Base-by-base conservation (phyloP, 2,113 vertebrate genomes). In the Laterallus jamaicensis region DNA sequence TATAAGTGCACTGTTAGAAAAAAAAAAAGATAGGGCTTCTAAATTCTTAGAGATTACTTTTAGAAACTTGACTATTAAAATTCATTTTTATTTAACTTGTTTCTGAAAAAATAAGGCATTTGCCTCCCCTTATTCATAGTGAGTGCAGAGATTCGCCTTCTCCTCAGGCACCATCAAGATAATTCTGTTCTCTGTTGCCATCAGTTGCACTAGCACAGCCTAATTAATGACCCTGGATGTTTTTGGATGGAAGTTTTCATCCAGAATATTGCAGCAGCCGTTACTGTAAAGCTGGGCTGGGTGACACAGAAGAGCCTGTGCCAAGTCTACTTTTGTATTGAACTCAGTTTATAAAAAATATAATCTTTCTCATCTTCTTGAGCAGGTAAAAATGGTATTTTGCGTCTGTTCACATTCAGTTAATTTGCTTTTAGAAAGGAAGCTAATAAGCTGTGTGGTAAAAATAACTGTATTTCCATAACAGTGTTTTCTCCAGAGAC, bases 381-480 rank as follows among this genome's bases (percentile, higher is more conserved):
- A 83, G 40, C 28, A 74, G 0, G 0, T 60, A 25, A 67, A 88
- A 86, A 86, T 55, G 28, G 80, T 75, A 11, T 52, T 78, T 70
- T 63, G 19, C 70, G n/a, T 47, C 64, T 20, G 59, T 55, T 55
- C 32, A 42, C 26, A 76, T 71, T 63, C 60, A 88, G 47, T 3
- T 84, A 47, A 58, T 39, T 73, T 70, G 31, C 56, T 71, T 64
- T 84, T 18, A 78, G 56, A 83, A 74, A 80, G 68, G 37, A 88
- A 85, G 32, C 21, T 83, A 83, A 74, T 31, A 62, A 90, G 7
- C 55, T 55, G 19, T 25, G 35, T 39, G 20, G 49, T 71, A 92
- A 83, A 96, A 96, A 93, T 88, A 86, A 64, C 56, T 75, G 1
- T 64, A 70, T 81, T 81, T 93, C 68, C 54, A 56, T 40, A 92